Conservation (phyloP, 2,113 vertebrate species). For the Montifringilla adamsi region DNA sequence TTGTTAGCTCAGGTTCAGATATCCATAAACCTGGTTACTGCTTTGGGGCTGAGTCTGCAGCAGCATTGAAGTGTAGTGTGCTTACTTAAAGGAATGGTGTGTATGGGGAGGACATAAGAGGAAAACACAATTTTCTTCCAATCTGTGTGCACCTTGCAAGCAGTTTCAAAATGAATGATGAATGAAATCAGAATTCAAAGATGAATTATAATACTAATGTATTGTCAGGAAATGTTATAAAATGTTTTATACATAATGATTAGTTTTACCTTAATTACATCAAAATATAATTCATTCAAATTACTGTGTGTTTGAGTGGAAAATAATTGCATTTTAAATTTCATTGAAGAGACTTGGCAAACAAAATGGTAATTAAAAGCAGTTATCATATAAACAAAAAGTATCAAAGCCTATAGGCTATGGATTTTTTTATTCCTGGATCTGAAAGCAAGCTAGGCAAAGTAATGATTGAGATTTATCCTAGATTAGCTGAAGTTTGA, state of each 20-base stretch:
- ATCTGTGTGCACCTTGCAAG: not conserved
- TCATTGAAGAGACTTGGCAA: not conserved
- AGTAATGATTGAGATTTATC: conserved; percentile 5
- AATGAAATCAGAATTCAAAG: conserved; percentile 20
- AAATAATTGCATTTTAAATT: conserved; percentile 38
- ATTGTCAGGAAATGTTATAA: not conserved
- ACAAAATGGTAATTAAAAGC: conserved; percentile 31
- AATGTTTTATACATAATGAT: not conserved
- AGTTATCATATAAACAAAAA: conserved; percentile 24
- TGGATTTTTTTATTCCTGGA: conserved; percentile 2
- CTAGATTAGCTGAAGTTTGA: not conserved
- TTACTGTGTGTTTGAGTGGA: not conserved
- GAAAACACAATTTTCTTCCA: not conserved
- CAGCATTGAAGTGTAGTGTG: not conserved
- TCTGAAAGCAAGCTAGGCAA: not conserved
- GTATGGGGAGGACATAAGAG: not conserved
- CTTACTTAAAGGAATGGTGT: not conserved
- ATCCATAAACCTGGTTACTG: not conserved
- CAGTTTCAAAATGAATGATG: conserved; percentile 12
- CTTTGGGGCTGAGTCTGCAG: not conserved
- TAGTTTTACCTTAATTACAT: conserved; percentile 26
- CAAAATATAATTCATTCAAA: conserved; percentile 1
- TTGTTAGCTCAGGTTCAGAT: not conserved
- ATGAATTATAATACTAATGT: not conserved
- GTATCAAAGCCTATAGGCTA: not conserved